Conservation (phyloP, 1,140 invertebrate genomes). For the Aradophagus sp. region DNA sequence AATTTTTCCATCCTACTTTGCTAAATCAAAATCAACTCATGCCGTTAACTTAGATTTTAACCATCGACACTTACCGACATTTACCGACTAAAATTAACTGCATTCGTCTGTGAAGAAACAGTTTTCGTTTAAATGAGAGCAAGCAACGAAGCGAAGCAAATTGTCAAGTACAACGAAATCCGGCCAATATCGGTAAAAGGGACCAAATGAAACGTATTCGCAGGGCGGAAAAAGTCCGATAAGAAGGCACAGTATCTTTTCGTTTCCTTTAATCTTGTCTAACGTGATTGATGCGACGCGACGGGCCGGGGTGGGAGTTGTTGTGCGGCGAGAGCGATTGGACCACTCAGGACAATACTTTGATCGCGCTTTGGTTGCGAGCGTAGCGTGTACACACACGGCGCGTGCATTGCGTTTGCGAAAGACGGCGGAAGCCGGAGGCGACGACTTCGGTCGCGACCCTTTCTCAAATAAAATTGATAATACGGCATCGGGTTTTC, state of each 20-base stretch:
- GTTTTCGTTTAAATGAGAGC: too few species aligned
- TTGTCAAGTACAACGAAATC: too few species aligned
- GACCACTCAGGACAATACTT: conserved; percentile 57
- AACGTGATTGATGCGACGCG: conserved; percentile 34
- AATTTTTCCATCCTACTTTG: too few species aligned
- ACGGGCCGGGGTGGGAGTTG: neutral
- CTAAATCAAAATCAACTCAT: too few species aligned
- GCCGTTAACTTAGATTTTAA: too few species aligned
- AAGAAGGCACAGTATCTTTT: conserved; percentile 24
- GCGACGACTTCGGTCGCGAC: conserved; percentile 55
- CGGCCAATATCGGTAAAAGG: too few species aligned
- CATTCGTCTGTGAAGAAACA: too few species aligned
- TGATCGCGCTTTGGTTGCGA: conserved; percentile 48
- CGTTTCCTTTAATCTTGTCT: conserved; percentile 52
- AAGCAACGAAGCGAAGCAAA: too few species aligned
- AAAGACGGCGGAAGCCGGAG: conserved; percentile 45
- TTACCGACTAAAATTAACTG: too few species aligned
- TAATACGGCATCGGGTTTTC: conserved; percentile 61
- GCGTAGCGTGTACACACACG: conserved; percentile 30
- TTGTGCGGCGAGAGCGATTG: conserved; percentile 35
- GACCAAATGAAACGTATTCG: conserved; percentile 29
- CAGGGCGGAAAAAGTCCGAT: neutral
- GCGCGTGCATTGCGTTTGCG: conserved; percentile 42
- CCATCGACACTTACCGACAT: too few species aligned
- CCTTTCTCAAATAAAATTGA: conserved; percentile 70